Base-by-base conservation (phyloP, 2,797 vertebrate genomes). In the Meriones psammophilus region DNA sequence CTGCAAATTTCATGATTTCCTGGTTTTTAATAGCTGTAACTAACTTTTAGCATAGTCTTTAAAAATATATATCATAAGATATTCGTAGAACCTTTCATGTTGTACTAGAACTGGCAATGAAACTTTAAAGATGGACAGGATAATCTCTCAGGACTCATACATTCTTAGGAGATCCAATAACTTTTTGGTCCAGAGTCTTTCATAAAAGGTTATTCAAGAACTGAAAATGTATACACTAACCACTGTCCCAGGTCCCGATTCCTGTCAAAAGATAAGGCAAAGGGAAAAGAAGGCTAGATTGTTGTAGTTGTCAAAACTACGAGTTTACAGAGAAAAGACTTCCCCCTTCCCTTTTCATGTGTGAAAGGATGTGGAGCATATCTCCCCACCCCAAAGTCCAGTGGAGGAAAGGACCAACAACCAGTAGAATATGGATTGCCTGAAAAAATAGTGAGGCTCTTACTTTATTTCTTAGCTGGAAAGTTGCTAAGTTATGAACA, bases 341-440 rank as follows among this genome's bases (percentile, higher is more conserved):
- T 88, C 91, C 54, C 9, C 22, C 30, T 80, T 93, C 64, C 39
- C 20, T 93, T 74, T 68, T 36, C 79, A 42, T 60, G 28, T 71
- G 39, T 28, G 56, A 85, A 94, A 92, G 4, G 26, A 30, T n/a
- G 15, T 62, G 42, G 66, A 3, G 79, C 42, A 94, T 24, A 89
- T 33, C 33, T 6, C 93, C 36, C 36, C 56, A 91, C 93, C 36
- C 36, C 56, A 91, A 89, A 95, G 54, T 93, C 58, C 90, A 74
- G 46, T 78, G 64, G 39, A 91, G 2, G 30, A 39, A 91, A 80
- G 15, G 5, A 6, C 6, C 28, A 74, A 36, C 60, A 69, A 5
- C 28, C 66, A 93, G 73, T 39, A 91, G 30, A 89, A 94, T 58
- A 79, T 64, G n/a, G 5, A 9, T 18, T 90, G 56, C 58, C 50